Conservation (phyloP, 2,888 invertebrate species). For the Drosophila subquinaria region DNA sequence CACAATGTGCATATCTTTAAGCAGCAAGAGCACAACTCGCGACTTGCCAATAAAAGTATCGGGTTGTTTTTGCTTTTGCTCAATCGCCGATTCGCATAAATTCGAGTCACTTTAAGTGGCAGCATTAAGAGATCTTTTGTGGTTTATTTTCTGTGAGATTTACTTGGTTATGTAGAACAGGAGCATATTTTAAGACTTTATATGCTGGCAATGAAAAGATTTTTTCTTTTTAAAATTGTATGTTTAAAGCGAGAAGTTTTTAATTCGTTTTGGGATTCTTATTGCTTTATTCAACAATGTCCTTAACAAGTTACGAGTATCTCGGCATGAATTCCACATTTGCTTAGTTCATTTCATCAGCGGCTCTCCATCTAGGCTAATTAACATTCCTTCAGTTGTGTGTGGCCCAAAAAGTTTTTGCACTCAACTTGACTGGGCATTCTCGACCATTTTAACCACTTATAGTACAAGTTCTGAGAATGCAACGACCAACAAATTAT, state of each 20-base stretch:
- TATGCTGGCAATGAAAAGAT: background rate
- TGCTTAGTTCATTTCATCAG: slow-evolving; percentile 1
- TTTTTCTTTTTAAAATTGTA: background rate
- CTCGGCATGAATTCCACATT: slow-evolving; percentile 15
- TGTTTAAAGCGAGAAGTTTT: background rate
- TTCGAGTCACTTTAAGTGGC: slow-evolving; percentile 9
- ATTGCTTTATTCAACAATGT: background rate
- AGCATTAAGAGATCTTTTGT: background rate
- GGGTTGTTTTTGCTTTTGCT: slow-evolving; percentile 17
- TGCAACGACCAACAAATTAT: slow-evolving; percentile 62
- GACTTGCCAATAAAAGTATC: slow-evolving; percentile 41
- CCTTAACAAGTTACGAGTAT: background rate
- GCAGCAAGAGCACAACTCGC: slow-evolving; percentile 14
- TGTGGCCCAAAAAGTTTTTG: slow-evolving; percentile 31
- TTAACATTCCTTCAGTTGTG: slow-evolving; percentile 28
- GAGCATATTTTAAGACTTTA: background rate
- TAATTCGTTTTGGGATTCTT: background rate
- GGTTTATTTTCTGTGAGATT: background rate
- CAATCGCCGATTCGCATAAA: slow-evolving; percentile 10
- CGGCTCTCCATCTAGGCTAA: slow-evolving; percentile 26
- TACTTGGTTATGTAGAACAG: no score
- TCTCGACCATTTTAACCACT: slow-evolving; percentile 31
- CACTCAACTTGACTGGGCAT: slow-evolving; percentile 9
- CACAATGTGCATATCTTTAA: slow-evolving; percentile 44
- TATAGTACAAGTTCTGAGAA: slow-evolving; percentile 21